These are phyloP conservation scores for Nomada goodeniana DNA, from an alignment of 2,888 invertebrate genomes.

Conservation along the genomic window DNA sequence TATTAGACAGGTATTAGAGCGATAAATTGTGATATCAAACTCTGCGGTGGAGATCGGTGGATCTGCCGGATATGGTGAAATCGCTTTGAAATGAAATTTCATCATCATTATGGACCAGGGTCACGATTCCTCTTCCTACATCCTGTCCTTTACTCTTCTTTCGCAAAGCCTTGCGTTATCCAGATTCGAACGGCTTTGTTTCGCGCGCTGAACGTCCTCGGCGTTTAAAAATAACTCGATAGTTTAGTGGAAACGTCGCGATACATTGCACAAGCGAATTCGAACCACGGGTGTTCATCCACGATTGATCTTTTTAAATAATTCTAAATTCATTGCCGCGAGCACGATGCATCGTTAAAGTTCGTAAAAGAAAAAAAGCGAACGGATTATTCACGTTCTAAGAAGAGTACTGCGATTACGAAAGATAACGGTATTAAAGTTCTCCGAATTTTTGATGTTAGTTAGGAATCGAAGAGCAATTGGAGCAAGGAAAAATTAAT, in stretches of 20 bases:
- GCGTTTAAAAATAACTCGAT: constrained; percentile 58
- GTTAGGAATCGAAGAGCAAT: not conserved
- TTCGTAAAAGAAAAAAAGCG: no score
- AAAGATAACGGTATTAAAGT: no score
- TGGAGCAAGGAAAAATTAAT: not conserved
- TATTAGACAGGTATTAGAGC: no score
- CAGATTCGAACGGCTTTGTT: constrained; percentile 61
- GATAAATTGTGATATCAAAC: no score
- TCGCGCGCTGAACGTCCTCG: constrained; percentile 58
- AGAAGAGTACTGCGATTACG: no score
- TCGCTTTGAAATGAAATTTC: constrained; percentile 15
- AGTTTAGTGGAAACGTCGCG: constrained; percentile 52
- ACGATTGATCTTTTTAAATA: not conserved
- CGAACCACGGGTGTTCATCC: not conserved
- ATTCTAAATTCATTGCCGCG: no score
- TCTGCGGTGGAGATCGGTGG: no score
- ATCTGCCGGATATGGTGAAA: not conserved
- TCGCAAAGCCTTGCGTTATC: constrained; percentile 52
- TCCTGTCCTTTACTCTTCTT: constrained; percentile 29
- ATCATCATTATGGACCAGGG: constrained; percentile 10
- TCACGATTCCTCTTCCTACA: constrained; percentile 27
- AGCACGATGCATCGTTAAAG: no score
- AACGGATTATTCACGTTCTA: no score
- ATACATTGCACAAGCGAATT: constrained; percentile 23
- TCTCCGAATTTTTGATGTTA: not conserved